Evolutionary conservation across 92 coral and sea anemone genomes (phyloP), one percentile per base, ranked within the genome.

Genomic region (Isaurus tuberculatus): DNA sequence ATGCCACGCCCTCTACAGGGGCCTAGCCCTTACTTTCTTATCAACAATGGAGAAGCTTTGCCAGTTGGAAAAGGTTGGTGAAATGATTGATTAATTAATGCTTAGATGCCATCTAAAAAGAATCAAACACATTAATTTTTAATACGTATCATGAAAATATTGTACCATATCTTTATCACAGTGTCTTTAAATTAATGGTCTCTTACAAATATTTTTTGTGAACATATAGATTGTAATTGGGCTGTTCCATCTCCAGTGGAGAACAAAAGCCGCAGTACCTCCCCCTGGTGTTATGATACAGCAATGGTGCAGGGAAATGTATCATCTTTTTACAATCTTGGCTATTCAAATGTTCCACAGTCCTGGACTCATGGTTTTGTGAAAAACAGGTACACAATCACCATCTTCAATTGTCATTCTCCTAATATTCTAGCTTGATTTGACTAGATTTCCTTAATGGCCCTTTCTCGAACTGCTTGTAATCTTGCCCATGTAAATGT

Each of bases 221-320:
- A 23, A 27, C 23, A 23, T 61, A 13, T 17, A 75, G 81, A 75
- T 31, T 36, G 67, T 25, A 75, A 26, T 53, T 75, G 81, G 81
- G 81, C 69, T 19, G 25, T 53, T 20, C 81, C 81, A 75, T 75
- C 81, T n/a, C 81, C 69, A 75, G 81, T 75, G 19, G 81, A 75
- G 48, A 75, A 55, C 81, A 75, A 60, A 34, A 73, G 79, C 49
- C 65, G 65, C 57, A 75, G 81, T 75, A 64, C 68, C 25, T 75
- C 81, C 51, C 81, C 81, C 49, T 75, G 81, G 81, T 75, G 48
- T 75, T 75, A 75, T 34, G 81, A 75, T 22, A 20, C 81, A 57
- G 55, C 81, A 75, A 20, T 75, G 51, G 49, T 75, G 33, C 81
- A 75, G 25, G 81, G 81, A 27, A 64, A 46, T 55, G 46, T 60